phyloP scores from a whole-genome alignment of 2,888 invertebrate genomes.

The Hybos culiciformis region DNA sequence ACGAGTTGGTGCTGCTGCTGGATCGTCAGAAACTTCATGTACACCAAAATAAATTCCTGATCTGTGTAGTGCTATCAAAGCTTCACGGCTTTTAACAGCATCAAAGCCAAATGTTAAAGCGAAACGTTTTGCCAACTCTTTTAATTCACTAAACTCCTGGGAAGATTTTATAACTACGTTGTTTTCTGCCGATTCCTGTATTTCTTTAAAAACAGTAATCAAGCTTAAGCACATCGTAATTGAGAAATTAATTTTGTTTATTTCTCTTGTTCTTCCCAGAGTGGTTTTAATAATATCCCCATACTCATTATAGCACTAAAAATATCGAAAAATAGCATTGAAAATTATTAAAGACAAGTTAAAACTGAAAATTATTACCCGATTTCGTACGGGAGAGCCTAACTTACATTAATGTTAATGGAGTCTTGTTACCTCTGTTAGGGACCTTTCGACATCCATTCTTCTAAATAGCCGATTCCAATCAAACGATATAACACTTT shows the following conservation, averaged over 20 bases:
- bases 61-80: slow-evolving; percentile 87
- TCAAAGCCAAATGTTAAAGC: slow-evolving; percentile 94
- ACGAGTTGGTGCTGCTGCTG: slow-evolving; percentile 70
- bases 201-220: slow-evolving; percentile 71
- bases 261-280: slow-evolving; percentile 90
- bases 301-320: slow-evolving; percentile 90
- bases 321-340: slow-evolving; percentile 14
- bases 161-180: slow-evolving; percentile 47
- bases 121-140: slow-evolving; percentile 94
- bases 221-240: slow-evolving; percentile 87
- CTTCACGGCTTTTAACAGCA: slow-evolving; percentile 91
- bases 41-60: slow-evolving; percentile 88
- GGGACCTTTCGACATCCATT: too few relatives aligned
- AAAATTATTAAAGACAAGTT: too few relatives aligned
- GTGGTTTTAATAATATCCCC: slow-evolving; percentile 98
- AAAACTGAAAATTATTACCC: too few relatives aligned
- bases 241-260: slow-evolving; percentile 92
- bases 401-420: too few relatives aligned
- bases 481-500: too few relatives aligned
- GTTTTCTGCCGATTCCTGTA: slow-evolving; percentile 39
- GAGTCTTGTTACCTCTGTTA: too few relatives aligned
- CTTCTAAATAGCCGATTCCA: too few relatives aligned
- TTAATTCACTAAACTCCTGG: slow-evolving; percentile 79
- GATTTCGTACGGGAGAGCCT: too few relatives aligned
- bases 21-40: slow-evolving; percentile 43